A percentile compares a stretch with the other conserved stretches of the same genome.
phyloP scores from a whole-genome alignment of 2,888 invertebrate species.

The Polymixis lichenea region DNA sequence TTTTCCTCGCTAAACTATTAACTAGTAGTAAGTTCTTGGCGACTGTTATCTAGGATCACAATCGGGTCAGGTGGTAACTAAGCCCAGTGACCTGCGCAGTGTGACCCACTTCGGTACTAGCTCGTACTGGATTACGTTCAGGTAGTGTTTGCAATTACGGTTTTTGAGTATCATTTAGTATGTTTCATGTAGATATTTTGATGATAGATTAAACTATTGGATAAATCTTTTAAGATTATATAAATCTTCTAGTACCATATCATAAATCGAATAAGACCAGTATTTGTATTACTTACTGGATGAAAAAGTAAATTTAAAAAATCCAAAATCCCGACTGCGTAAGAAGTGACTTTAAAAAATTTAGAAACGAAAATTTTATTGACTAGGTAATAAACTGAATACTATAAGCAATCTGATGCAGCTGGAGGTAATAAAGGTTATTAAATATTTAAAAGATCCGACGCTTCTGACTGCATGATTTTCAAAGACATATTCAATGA shows the following conservation, averaged over 20 bases:
- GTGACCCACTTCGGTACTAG: slow-evolving; percentile 41
- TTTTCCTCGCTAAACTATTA: slow-evolving; percentile 8
- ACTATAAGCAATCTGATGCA: too few species aligned
- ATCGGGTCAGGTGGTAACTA: slow-evolving; percentile 47
- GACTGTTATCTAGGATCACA: slow-evolving; percentile 37
- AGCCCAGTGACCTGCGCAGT: slow-evolving; percentile 33
- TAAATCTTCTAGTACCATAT: too few species aligned
- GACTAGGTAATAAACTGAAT: too few species aligned
- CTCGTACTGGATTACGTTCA: slow-evolving; percentile 29
- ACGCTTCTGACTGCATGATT: too few species aligned
- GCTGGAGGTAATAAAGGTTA: too few species aligned
- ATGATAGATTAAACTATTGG: neutral
- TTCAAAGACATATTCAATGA: too few species aligned
- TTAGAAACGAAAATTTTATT: too few species aligned
- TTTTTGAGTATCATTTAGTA: neutral
- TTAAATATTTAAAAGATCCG: too few species aligned
- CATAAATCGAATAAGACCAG: neutral
- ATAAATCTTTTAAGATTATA: neutral
- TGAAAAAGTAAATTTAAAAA: too few species aligned
- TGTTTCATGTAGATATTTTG: neutral
- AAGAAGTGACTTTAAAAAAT: too few species aligned
- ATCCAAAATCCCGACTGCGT: too few species aligned
- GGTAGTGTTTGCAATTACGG: slow-evolving; percentile 24
- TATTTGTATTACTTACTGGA: neutral
- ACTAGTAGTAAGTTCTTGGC: slow-evolving; percentile 32